Conservation (phyloP, 2,113 vertebrate genomes). For the Channa maculata region DNA sequence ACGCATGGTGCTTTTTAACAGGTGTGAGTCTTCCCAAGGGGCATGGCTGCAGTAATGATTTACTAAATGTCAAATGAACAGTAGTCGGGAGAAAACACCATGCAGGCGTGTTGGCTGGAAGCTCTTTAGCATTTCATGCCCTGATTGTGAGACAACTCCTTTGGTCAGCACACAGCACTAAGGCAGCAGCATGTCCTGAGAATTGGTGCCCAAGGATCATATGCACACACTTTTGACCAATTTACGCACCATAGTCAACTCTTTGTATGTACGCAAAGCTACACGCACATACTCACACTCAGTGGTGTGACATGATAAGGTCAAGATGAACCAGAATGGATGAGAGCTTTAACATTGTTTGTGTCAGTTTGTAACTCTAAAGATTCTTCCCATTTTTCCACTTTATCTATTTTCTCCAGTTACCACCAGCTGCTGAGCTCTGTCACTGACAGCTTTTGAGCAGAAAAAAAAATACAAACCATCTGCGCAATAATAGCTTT, state of each 20-base stretch:
- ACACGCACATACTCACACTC: conserved; percentile 4
- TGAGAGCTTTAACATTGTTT: conserved; percentile 15
- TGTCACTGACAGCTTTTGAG: conserved; percentile 61
- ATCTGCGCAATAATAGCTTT: conserved; percentile 81
- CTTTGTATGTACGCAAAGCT: conserved; percentile 6
- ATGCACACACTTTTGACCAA: conserved; percentile 35
- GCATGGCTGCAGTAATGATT: conserved; percentile 77
- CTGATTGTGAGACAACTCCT: conserved; percentile 79
- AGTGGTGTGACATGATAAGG: conserved; percentile 28
- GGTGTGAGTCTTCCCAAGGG: conserved; percentile 52
- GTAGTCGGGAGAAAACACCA: conserved; percentile 78
- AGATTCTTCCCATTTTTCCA: not conserved
- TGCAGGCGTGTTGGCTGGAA: conserved; percentile 76
- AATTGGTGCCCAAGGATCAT: conserved; percentile 44
- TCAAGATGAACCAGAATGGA: conserved; percentile 41
- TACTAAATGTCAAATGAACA: conserved; percentile 84
- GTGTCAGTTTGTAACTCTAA: not conserved
- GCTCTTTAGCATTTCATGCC: conserved; percentile 84
- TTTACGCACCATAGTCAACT: conserved; percentile 27
- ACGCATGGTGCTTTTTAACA: conserved; percentile 7
- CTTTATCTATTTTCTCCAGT: conserved; percentile 14
- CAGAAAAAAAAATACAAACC: conserved; percentile 72
- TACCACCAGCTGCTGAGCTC: conserved; percentile 35
- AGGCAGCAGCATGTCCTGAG: conserved; percentile 48
- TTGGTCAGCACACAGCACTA: conserved; percentile 58